Conservation (phyloP, 2,797 vertebrate genomes). For the Anniella stebbinsi region DNA sequence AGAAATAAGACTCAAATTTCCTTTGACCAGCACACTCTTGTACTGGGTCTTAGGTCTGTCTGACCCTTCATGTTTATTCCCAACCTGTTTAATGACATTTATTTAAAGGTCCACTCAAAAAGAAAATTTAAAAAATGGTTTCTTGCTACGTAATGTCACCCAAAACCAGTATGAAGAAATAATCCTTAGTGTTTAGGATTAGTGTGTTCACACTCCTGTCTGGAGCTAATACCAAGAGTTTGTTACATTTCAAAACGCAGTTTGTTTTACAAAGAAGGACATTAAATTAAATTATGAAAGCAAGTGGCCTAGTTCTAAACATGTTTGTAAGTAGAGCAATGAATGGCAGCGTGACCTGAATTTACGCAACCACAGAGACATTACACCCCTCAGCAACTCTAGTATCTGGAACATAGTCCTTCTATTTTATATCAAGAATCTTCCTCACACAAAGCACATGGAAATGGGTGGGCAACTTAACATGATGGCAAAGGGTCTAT, state of each 20-base stretch:
- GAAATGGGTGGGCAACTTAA: not conserved
- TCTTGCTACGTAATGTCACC: conserved; percentile 43
- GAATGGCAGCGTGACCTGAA: not conserved
- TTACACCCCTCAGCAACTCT: not conserved
- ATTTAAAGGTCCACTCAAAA: conserved; percentile 51
- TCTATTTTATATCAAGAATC: not conserved
- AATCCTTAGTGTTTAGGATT: conserved; percentile 50
- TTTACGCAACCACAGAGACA: not conserved
- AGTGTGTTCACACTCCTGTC: conserved; percentile 17
- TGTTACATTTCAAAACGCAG: conserved; percentile 31
- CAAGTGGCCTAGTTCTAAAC: conserved; percentile 34
- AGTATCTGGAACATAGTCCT: not conserved
- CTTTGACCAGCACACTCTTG: conserved; percentile 41
- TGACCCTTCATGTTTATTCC: conserved; percentile 36
- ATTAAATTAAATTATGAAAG: conserved; percentile 21
- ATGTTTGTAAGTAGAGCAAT: not conserved
- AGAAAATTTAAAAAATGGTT: conserved; percentile 62
- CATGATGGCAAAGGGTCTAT: not conserved
- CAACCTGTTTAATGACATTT: conserved; percentile 41
- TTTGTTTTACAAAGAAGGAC: conserved; percentile 11
- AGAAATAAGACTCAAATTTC: conserved; percentile 62
- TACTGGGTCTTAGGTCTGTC: conserved; percentile 8
- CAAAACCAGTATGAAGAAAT: conserved; percentile 49
- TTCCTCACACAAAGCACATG: not conserved
- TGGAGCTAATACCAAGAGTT: conserved; percentile 52